These are phyloP conservation scores for Catamblyrhynchus diadema DNA, from an alignment of 2,797 vertebrate genomes.

Conservation along the genomic window DNA sequence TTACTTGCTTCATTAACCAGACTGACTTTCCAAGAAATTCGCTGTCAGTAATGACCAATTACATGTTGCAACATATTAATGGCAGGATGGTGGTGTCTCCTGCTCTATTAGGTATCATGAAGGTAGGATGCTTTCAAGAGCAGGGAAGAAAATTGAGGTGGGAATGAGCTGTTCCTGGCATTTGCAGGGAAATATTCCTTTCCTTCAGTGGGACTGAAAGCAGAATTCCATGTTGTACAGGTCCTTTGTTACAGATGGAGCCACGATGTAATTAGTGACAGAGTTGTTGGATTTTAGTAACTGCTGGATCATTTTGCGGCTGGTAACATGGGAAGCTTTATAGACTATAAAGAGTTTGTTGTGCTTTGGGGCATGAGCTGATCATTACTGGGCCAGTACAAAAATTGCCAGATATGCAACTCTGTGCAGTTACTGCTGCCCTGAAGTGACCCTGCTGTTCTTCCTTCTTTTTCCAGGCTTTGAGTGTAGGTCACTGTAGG, in stretches of 20 bases:
- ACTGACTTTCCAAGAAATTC: not conserved
- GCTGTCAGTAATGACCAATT: not conserved
- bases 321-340: conserved; percentile 22
- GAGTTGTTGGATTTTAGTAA: conserved; percentile 22
- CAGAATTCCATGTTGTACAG: not conserved
- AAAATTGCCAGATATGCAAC: not conserved
- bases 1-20: not conserved
- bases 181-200: not conserved
- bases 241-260: not conserved
- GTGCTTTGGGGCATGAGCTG: conserved; percentile 30
- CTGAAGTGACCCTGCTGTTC: not conserved
- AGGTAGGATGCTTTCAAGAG: not conserved
- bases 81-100: not conserved
- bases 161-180: not conserved
- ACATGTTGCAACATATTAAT: not conserved
- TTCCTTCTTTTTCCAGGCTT: not conserved
- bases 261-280: not conserved
- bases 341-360: conserved; percentile 38
- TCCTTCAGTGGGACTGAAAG: not conserved
- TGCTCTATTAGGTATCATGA: not conserved
- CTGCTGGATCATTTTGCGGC: conserved; percentile 41
- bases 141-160: not conserved
- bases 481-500: not conserved
- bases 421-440: not conserved
- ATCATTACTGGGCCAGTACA: not conserved